phyloP scores from a whole-genome alignment of 2,797 vertebrate species.

The Denticeps clupeoides region DNA sequence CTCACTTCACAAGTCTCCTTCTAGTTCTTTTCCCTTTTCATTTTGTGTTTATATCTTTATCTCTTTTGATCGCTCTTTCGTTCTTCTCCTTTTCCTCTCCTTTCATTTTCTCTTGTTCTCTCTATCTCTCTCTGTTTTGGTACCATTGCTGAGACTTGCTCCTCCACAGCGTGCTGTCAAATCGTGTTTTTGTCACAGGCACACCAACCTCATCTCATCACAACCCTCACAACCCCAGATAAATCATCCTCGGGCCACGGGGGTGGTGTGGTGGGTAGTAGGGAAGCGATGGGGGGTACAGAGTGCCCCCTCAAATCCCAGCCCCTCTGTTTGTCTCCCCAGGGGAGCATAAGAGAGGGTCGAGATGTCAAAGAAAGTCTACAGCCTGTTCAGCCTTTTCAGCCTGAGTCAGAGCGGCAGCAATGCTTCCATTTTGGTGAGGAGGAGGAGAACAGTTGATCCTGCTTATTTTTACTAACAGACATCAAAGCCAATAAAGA shows the following conservation, averaged over 20 bases:
- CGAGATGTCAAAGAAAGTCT: neutral
- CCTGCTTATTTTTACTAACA: neutral
- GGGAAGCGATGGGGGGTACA: neutral
- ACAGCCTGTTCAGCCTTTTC: too few species aligned
- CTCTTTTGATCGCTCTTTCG: neutral
- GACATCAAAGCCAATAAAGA: too few species aligned
- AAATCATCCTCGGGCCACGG: too few species aligned
- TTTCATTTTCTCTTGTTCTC: neutral
- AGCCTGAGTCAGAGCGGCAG: neutral
- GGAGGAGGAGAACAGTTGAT: neutral
- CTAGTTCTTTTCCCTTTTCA: neutral
- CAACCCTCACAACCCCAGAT: neutral
- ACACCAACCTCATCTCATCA: neutral
- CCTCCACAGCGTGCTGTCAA: slow-evolving; percentile 14
- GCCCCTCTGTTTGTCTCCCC: neutral
- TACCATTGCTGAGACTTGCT: neutral
- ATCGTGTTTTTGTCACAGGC: slow-evolving; percentile 16
- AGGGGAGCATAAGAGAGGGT: neutral
- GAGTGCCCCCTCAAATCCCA: neutral
- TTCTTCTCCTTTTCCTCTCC: neutral
- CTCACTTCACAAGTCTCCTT: neutral
- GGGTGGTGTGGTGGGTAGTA: too few species aligned
- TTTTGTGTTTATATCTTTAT: neutral
- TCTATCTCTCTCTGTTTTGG: neutral
- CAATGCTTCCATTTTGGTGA: neutral